These are phyloP conservation scores for Eupithecia abbreviata DNA, from an alignment of 2,888 invertebrate genomes.

Conservation along the genomic window DNA sequence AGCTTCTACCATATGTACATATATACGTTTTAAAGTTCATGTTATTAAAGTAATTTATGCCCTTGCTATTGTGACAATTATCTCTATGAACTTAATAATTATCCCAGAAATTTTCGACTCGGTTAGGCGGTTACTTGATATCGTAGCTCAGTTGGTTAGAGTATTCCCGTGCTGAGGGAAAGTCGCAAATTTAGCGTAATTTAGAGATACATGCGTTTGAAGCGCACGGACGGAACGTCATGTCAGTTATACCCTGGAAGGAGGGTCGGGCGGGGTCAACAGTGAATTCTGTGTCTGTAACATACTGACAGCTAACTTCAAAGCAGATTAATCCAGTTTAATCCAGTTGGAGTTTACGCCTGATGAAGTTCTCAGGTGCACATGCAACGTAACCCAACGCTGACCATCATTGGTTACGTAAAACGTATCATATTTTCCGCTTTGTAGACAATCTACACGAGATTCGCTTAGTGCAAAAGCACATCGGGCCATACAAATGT, in stretches of 20 bases:
- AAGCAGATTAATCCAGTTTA: neutral
- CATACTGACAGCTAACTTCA: neutral
- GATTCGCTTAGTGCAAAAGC: neutral
- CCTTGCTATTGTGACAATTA: too few relatives aligned
- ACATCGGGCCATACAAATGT: too few relatives aligned
- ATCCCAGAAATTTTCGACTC: too few relatives aligned
- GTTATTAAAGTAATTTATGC: too few relatives aligned
- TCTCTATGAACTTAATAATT: too few relatives aligned
- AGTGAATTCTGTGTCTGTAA: neutral
- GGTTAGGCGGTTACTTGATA: too few relatives aligned
- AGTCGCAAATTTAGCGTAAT: too few relatives aligned
- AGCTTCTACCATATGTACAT: neutral
- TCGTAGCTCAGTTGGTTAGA: too few relatives aligned
- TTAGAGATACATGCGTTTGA: neutral
- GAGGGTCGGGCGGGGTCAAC: neutral
- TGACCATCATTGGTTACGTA: conserved; percentile 57
- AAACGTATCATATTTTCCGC: conserved; percentile 51
- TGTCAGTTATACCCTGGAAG: neutral
- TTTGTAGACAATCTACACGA: neutral
- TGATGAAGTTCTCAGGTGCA: conserved; percentile 48
- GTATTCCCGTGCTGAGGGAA: too few relatives aligned
- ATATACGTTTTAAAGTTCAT: neutral
- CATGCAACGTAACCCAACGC: conserved; percentile 56
- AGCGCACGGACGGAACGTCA: neutral
- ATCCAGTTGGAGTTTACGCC: neutral